Evolutionary conservation across 2,797 vertebrate species (phyloP).

Genomic region (Simalia tracyae): DNA sequence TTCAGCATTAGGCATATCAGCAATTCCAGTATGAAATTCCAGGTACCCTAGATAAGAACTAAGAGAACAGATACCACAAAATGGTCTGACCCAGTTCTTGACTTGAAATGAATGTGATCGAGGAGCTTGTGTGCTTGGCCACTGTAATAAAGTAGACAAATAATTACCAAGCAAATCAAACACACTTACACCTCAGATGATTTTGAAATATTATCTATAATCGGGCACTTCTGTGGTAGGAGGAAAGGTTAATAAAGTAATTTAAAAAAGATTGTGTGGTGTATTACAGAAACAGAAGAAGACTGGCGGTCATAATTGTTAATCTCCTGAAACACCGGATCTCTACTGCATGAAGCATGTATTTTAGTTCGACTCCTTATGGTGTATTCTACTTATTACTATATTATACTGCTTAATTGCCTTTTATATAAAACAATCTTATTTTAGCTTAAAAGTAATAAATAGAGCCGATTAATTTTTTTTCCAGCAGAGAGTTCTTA

Average conservation of each 20-base stretch:
- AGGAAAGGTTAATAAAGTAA: conserved; percentile 86
- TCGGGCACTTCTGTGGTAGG: conserved; percentile 82
- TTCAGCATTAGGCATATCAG: background rate
- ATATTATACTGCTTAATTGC: conserved; percentile 74
- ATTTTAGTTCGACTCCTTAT: conserved; percentile 70
- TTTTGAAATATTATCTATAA: conserved; percentile 85
- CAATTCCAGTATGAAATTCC: conserved; percentile 39
- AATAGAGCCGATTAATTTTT: conserved; percentile 57
- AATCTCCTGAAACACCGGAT: conserved; percentile 78
- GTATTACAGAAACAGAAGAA: conserved; percentile 81
- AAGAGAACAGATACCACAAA: conserved; percentile 50
- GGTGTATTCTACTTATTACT: conserved; percentile 69
- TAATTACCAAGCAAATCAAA: conserved; percentile 83
- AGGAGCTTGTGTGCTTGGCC: conserved; percentile 74
- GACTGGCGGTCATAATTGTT: conserved; percentile 80
- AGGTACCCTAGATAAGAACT: conserved; percentile 6
- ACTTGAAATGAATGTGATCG: conserved; percentile 77
- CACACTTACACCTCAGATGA: conserved; percentile 80
- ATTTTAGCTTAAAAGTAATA: conserved; percentile 61
- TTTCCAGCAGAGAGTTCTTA: conserved; percentile 42
- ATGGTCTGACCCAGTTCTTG: conserved; percentile 66
- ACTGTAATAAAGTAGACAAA: conserved; percentile 83
- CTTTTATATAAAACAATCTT: conserved; percentile 64
- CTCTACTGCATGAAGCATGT: conserved; percentile 66
- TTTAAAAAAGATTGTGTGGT: conserved; percentile 83